Evolutionary conservation across 2,113 vertebrate species (phyloP).

Genomic region (Ammodytes marinus): DNA sequence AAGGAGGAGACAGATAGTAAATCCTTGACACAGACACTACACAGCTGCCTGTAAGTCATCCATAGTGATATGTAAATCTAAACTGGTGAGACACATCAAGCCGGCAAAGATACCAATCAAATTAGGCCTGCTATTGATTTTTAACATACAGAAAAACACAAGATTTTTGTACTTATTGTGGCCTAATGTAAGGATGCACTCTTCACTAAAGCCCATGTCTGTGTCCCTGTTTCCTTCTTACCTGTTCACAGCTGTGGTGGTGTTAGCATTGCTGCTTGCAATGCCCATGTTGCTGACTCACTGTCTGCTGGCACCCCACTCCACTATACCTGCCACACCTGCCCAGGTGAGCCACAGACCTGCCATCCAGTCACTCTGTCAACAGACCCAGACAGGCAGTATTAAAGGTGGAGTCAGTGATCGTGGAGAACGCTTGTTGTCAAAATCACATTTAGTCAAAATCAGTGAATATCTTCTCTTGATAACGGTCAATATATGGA

Average conservation of each 20-base stretch:
- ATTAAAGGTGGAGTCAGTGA: constrained; percentile 29
- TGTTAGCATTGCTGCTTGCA: constrained; percentile 74
- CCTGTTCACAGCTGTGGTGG: constrained; percentile 53
- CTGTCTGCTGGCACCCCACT: constrained; percentile 30
- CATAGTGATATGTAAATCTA: not conserved
- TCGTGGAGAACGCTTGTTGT: too few relatives aligned
- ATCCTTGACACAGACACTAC: not conserved
- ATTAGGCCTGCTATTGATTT: not conserved
- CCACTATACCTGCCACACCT: constrained; percentile 45
- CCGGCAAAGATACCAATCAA: not conserved
- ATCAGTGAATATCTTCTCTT: too few relatives aligned
- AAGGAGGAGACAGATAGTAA: constrained; percentile 12
- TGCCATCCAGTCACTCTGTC: constrained; percentile 45
- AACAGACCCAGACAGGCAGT: constrained; percentile 66
- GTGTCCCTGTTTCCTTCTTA: constrained; percentile 48
- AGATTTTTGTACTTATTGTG: not conserved
- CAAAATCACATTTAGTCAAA: too few relatives aligned
- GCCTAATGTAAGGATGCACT: not conserved
- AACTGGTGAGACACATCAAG: constrained; percentile 3
- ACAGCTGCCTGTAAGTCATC: not conserved
- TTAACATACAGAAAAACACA: not conserved
- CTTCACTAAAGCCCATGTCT: not conserved
- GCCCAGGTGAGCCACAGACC: constrained; percentile 69
- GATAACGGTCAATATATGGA: too few relatives aligned
- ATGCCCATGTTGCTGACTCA: constrained; percentile 76